phyloP scores from a whole-genome alignment of 2,888 invertebrate species.

The Coecobrya sp. region DNA sequence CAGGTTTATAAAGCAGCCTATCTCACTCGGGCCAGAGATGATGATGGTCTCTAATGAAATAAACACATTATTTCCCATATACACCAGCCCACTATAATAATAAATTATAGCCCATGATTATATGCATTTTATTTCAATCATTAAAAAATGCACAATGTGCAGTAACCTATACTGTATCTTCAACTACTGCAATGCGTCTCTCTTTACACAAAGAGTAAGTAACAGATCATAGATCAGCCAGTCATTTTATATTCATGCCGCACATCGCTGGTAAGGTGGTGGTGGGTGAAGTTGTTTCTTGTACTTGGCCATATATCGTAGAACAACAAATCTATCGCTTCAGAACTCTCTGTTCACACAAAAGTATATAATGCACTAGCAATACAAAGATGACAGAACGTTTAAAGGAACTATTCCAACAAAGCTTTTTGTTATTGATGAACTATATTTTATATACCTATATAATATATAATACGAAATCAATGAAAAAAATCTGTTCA shows the following conservation, averaged over 20 bases:
- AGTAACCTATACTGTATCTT: neutral
- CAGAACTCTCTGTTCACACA: neutral
- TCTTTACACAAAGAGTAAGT: slow-evolving; percentile 24
- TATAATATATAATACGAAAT: neutral
- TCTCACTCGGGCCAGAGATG: slow-evolving; percentile 1
- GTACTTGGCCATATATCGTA: slow-evolving; percentile 1
- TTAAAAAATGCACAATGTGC: slow-evolving; percentile 38
- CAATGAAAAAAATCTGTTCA: neutral
- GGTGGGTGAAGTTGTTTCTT: slow-evolving; percentile 70
- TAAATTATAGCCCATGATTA: slow-evolving; percentile 35
- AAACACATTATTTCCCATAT: slow-evolving; percentile 64
- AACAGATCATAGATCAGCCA: slow-evolving; percentile 1
- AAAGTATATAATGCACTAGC: neutral
- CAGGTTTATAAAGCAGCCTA: slow-evolving; percentile 25
- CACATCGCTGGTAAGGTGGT: slow-evolving; percentile 31
- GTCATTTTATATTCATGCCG: slow-evolving; percentile 22
- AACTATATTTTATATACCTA: neutral
- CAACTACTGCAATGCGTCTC: neutral
- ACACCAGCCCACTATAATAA: slow-evolving; percentile 29
- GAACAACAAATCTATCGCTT: slow-evolving; percentile 29
- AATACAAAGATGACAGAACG: neutral
- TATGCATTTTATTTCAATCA: slow-evolving; percentile 51
- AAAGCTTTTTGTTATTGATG: neutral
- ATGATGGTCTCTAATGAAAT: slow-evolving; percentile 67
- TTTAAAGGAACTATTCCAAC: neutral